Conservation (phyloP, 2,797 vertebrate species). For the Sarcoramphus papa region DNA sequence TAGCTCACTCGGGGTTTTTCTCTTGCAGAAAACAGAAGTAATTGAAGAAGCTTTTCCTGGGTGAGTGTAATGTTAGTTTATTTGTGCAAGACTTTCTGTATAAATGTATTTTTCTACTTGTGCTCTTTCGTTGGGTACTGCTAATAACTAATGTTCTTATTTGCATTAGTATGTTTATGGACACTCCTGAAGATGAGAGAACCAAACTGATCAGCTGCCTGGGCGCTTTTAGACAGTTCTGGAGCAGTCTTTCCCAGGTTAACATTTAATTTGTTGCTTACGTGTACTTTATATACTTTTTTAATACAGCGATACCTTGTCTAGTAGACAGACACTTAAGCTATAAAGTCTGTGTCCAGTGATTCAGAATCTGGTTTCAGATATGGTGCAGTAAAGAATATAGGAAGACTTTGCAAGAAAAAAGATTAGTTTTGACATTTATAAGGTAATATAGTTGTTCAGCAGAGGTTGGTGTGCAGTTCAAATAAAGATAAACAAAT, state of each 20-base stretch:
- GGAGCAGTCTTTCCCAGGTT: conserved; percentile 93
- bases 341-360: background rate
- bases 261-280: conserved; percentile 6
- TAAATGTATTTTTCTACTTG: background rate
- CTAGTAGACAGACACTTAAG: background rate
- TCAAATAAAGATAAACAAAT: background rate
- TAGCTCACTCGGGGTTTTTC: background rate
- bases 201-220: conserved; percentile 94
- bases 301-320: background rate
- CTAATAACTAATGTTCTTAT: conserved; percentile 3
- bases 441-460: background rate
- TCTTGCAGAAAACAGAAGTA: conserved; percentile 91
- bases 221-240: conserved; percentile 92
- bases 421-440: background rate
- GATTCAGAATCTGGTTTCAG: background rate
- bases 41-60: conserved; percentile 98
- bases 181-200: conserved; percentile 93
- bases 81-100: background rate
- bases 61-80: conserved; percentile 72
- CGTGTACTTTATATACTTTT: background rate
- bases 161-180: conserved; percentile 92
- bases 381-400: fast-evolving
- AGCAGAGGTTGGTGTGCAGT: background rate
- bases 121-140: background rate
- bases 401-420: background rate